Evolutionary conservation across 2,888 invertebrate species (phyloP).

Genomic region (Pinctada fucata): DNA sequence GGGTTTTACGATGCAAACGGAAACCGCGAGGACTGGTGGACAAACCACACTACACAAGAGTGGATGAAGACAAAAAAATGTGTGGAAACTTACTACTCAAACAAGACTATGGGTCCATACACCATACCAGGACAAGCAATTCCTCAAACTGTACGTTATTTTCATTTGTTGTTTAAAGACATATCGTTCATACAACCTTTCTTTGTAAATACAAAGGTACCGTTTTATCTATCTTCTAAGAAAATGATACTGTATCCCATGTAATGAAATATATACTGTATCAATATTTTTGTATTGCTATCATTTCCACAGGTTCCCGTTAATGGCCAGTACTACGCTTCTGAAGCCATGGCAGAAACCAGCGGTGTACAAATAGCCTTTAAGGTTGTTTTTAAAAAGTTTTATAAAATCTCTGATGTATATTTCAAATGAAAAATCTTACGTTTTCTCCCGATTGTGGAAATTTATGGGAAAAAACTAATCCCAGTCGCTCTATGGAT

Average conservation of each 20-base stretch:
- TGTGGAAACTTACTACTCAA: conserved; percentile 54
- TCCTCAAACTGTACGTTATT: conserved; percentile 42
- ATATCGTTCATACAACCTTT: too few species aligned
- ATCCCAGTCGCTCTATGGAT: not conserved
- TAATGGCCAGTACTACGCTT: conserved; percentile 48
- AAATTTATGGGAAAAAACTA: not conserved
- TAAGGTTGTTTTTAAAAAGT: conserved; percentile 47
- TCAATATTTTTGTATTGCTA: too few species aligned
- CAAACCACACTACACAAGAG: conserved; percentile 47
- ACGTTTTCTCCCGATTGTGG: not conserved
- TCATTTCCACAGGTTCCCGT: conserved; percentile 47
- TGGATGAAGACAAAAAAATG: conserved; percentile 61
- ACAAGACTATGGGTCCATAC: conserved; percentile 65
- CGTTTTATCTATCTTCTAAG: too few species aligned
- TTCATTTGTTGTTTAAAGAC: not conserved
- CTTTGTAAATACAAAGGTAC: too few species aligned
- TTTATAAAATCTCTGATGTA: too few species aligned
- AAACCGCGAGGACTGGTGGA: conserved; percentile 66
- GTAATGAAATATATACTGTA: too few species aligned
- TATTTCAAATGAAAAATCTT: too few species aligned
- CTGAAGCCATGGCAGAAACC: conserved; percentile 61
- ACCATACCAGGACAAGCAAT: conserved; percentile 39
- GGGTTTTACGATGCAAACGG: conserved; percentile 57
- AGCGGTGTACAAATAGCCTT: conserved; percentile 64
- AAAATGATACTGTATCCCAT: too few species aligned